Evolutionary conservation across 1,140 invertebrate species (phyloP).

Genomic region (Drosophila neocordata): DNA sequence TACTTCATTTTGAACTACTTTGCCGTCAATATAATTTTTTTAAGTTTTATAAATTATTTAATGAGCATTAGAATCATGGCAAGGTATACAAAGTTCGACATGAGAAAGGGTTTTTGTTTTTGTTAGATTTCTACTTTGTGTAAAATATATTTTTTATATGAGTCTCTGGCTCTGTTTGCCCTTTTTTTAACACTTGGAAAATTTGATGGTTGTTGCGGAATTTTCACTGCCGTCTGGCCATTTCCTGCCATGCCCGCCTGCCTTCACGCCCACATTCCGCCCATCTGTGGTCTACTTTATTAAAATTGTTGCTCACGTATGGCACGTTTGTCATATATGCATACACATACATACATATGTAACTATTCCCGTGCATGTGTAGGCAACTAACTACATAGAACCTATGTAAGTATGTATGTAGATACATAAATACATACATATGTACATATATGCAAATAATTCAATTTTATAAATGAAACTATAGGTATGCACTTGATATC

Average conservation of each 20-base stretch:
- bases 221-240: constrained; percentile 1
- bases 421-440: not conserved
- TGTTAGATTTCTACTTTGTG: not conserved
- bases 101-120: too few species aligned
- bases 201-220: constrained; percentile 3
- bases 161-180: not conserved
- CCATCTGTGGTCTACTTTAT: constrained; percentile 30
- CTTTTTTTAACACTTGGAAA: constrained; percentile 6
- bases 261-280: not conserved
- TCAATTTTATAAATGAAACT: constrained; percentile 46
- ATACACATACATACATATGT: not conserved
- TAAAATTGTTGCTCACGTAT: constrained; percentile 23
- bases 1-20: too few species aligned
- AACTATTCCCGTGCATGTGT: not conserved
- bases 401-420: not conserved
- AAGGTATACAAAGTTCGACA: too few species aligned
- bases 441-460: constrained; percentile 16
- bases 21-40: too few species aligned
- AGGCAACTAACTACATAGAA: not conserved
- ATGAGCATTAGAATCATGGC: too few species aligned
- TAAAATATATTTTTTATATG: not conserved
- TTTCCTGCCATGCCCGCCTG: not conserved
- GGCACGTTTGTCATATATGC: not conserved
- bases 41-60: too few species aligned
- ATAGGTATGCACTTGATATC: not conserved